Conservation (phyloP, 2,113 vertebrate genomes). For the Atherinomorus stipes region DNA sequence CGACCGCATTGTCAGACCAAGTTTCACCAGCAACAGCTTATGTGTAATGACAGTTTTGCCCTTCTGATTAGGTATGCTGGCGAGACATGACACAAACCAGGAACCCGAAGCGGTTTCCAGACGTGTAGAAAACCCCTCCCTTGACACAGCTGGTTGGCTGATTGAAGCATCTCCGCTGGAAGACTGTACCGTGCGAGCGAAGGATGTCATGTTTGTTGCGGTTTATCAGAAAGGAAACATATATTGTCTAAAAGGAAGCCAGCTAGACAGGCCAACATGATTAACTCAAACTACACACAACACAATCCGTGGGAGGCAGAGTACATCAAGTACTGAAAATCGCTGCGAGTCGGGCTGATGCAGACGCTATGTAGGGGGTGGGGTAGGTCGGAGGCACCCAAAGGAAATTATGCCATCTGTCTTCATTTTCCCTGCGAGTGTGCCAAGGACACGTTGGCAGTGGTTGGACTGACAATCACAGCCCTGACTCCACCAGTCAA, state of each 20-base stretch:
- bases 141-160: not conserved
- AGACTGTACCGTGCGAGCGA: constrained; percentile 30
- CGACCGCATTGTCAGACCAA: constrained; percentile 71
- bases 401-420: constrained; percentile 37
- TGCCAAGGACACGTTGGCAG: constrained; percentile 54
- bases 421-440: constrained; percentile 50
- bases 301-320: constrained; percentile 35
- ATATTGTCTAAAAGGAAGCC: constrained; percentile 54
- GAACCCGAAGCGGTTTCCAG: constrained; percentile 31
- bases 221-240: constrained; percentile 49
- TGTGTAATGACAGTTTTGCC: constrained; percentile 66
- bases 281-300: constrained; percentile 14
- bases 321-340: constrained; percentile 22
- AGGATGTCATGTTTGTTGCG: constrained; percentile 42
- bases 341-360: constrained; percentile 8
- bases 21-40: constrained; percentile 38
- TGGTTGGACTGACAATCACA: constrained; percentile 36
- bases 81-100: constrained; percentile 29
- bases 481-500: constrained; percentile 36
- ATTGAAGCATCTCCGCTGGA: constrained; percentile 22
- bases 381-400: constrained; percentile 16
- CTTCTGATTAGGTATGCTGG: constrained; percentile 30
- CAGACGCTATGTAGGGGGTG: constrained; percentile 32
- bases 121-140: constrained; percentile 21
- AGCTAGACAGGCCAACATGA: constrained; percentile 43